A percentile compares a stretch with the other conserved stretches of the same genome.
Conservation (phyloP, 2,888 invertebrate species). For the Resseliella maxima region DNA sequence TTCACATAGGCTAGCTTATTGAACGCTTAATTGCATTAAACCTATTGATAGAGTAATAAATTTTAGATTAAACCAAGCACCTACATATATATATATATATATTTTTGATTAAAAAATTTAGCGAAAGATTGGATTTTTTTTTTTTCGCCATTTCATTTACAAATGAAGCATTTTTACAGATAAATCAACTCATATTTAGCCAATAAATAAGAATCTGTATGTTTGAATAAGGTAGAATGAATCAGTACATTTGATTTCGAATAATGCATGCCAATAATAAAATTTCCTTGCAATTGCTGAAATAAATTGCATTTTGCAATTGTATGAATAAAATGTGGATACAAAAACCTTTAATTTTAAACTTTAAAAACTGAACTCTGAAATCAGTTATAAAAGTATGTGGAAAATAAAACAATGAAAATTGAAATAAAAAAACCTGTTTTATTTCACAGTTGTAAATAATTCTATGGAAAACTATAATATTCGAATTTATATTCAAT, state of each 20-base stretch:
- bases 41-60: not conserved
- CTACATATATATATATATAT: too few species aligned
- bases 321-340: not conserved
- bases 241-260: not conserved
- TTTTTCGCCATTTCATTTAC: conserved; percentile 26
- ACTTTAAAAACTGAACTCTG: not conserved
- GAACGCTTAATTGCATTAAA: not conserved
- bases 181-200: conserved; percentile 18
- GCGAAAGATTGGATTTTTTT: not conserved
- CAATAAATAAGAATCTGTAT: conserved; percentile 36
- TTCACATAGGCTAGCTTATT: not conserved
- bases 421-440: not conserved
- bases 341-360: conserved; percentile 13
- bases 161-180: conserved; percentile 46
- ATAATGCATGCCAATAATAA: not conserved
- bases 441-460: not conserved
- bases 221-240: not conserved
- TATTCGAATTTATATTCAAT: too few species aligned
- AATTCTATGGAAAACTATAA: too few species aligned
- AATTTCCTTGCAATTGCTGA: conserved; percentile 5
- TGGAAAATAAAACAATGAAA: conserved; percentile 15
- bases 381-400: not conserved
- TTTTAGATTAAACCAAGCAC: not conserved
- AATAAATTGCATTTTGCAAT: not conserved
- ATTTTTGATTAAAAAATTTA: not conserved